These are phyloP conservation scores for Eupithecia pulchellata DNA, from an alignment of 2,888 invertebrate genomes.

Conservation along the genomic window DNA sequence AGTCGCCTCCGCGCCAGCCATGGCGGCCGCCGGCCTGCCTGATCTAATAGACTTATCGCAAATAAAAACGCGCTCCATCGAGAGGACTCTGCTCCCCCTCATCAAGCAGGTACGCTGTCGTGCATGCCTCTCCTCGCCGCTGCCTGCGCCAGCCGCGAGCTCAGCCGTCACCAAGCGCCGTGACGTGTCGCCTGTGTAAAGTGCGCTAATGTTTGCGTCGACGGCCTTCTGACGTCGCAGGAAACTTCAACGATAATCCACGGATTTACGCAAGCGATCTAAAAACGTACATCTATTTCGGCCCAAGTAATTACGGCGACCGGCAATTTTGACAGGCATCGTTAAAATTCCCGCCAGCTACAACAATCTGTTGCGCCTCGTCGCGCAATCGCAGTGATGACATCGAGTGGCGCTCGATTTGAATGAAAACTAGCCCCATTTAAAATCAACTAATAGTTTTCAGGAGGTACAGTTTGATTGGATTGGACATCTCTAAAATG, in stretches of 20 bases:
- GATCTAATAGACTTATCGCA: conserved; percentile 87
- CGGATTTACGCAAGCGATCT: conserved; percentile 70
- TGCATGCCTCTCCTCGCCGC: conserved; percentile 52
- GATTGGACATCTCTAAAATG: background rate
- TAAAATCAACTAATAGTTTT: background rate
- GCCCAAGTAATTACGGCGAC: conserved; percentile 64
- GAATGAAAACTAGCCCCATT: conserved; percentile 45
- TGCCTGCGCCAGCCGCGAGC: conserved; percentile 20
- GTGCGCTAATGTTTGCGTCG: conserved; percentile 55
- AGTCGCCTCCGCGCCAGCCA: conserved; percentile 83
- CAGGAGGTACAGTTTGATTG: background rate
- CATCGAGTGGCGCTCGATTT: conserved; percentile 57
- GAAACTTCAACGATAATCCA: conserved; percentile 63
- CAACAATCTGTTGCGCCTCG: conserved; percentile 78
- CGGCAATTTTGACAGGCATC: conserved; percentile 63
- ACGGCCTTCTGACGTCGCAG: conserved; percentile 69
- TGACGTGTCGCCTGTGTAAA: conserved; percentile 54
- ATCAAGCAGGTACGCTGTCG: conserved; percentile 93
- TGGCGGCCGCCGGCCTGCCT: conserved; percentile 87
- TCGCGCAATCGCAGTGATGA: conserved; percentile 68
- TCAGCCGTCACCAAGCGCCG: conserved; percentile 10
- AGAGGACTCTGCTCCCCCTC: conserved; percentile 96
- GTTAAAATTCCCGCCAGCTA: conserved; percentile 77
- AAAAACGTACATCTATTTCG: conserved; percentile 75
- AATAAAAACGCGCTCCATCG: conserved; percentile 97